Evolutionary conservation across 30 jellyfish, hydroid and myxozoan genomes (phyloP).

Genomic region (Aurelia aurita): DNA sequence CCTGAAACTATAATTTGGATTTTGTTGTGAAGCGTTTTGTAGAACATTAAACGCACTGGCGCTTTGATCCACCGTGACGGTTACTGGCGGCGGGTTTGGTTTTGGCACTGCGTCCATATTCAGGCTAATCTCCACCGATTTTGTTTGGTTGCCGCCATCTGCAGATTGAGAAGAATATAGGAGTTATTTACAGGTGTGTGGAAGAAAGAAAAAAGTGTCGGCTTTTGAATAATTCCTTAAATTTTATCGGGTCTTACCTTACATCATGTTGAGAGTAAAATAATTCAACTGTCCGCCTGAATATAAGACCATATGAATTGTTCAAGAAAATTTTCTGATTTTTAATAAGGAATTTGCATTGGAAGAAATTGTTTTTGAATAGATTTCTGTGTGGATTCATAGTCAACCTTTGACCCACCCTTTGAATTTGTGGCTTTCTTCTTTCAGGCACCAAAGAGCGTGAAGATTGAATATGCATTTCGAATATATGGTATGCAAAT

Average conservation of each 20-base stretch:
- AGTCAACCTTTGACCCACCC: too few species aligned
- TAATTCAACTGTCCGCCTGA: too few species aligned
- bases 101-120: background rate
- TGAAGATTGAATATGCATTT: conserved; percentile 34
- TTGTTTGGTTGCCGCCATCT: background rate
- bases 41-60: conserved; percentile 12
- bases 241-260: too few species aligned
- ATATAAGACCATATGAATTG: too few species aligned
- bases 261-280: too few species aligned
- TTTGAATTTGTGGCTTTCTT: too few species aligned
- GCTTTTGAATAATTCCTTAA: too few species aligned
- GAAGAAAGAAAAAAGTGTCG: too few species aligned
- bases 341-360: too few species aligned
- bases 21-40: background rate
- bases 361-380: too few species aligned
- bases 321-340: too few species aligned
- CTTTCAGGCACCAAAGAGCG: conserved; percentile 35
- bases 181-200: background rate
- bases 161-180: background rate
- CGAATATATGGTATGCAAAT: conserved; percentile 26
- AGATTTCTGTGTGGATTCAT: too few species aligned
- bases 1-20: background rate
- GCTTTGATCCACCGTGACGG: background rate
- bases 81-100: background rate
- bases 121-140: background rate